These are phyloP conservation scores for Dendrocincla tyrannina DNA, from an alignment of 2,797 vertebrate species.

Conservation along the genomic window DNA sequence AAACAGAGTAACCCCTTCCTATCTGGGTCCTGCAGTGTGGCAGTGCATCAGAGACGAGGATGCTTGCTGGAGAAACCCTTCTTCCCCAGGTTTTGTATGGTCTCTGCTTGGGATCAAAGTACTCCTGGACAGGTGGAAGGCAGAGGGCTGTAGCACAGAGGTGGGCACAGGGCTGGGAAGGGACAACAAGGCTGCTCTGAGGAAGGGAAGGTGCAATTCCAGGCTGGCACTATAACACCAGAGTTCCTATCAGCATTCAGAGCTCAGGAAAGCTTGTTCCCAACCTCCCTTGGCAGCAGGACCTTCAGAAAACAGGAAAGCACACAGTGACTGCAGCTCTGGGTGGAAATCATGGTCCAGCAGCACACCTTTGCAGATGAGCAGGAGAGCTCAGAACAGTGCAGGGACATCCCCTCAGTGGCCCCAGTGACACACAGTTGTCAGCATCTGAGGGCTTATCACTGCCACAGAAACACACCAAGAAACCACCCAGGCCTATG, in stretches of 20 bases:
- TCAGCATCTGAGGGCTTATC: neutral
- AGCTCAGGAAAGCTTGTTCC: neutral
- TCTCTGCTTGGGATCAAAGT: neutral
- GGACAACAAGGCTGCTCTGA: neutral
- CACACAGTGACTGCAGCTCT: neutral
- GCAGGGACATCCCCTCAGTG: neutral
- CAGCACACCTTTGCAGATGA: neutral
- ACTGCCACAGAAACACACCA: neutral
- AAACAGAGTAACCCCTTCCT: slow-evolving; percentile 8
- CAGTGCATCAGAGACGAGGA: neutral
- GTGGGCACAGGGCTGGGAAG: neutral
- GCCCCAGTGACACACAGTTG: neutral
- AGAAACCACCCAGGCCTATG: neutral
- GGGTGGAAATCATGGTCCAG: neutral
- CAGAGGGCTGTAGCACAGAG: neutral
- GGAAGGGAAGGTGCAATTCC: neutral
- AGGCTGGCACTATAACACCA: neutral
- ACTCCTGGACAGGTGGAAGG: neutral
- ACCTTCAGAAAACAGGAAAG: neutral
- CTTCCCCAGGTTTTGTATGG: neutral
- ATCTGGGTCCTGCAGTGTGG: neutral
- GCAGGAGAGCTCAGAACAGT: neutral
- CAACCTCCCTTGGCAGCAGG: neutral
- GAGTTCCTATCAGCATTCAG: neutral
- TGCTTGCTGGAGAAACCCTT: neutral